Conservation (phyloP, 1,140 invertebrate species). For the Steinernema khuongi region DNA sequence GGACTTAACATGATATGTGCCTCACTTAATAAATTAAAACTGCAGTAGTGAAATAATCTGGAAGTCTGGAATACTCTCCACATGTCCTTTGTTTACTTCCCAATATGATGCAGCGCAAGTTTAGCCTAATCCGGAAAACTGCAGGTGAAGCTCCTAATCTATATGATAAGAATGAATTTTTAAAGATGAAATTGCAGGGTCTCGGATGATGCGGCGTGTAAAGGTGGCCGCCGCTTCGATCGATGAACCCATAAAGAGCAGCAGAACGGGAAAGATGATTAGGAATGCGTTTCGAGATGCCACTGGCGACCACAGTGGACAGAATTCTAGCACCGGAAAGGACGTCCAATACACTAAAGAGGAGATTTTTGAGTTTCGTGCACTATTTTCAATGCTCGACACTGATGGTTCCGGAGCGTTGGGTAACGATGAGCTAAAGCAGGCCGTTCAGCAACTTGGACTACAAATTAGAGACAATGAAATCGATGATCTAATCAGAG, state of each 20-base stretch:
- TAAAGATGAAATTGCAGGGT: neutral
- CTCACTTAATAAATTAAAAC: too few species aligned
- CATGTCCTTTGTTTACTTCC: neutral
- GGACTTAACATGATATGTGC: too few species aligned
- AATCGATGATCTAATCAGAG: slow-evolving; percentile 52
- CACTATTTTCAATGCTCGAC: slow-evolving; percentile 57
- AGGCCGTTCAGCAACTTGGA: slow-evolving; percentile 53
- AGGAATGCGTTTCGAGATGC: neutral
- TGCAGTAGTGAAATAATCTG: too few species aligned
- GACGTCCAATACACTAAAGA: slow-evolving; percentile 27
- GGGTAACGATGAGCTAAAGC: slow-evolving; percentile 53
- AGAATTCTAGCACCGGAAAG: neutral
- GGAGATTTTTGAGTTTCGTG: slow-evolving; percentile 47
- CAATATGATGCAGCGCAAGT: neutral
- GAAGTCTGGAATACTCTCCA: neutral
- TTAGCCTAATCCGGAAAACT: neutral
- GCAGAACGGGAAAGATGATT: neutral
- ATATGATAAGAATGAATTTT: neutral
- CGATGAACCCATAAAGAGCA: neutral
- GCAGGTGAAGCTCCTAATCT: neutral
- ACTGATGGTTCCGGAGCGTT: slow-evolving; percentile 57
- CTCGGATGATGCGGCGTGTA: slow-evolving; percentile 26
- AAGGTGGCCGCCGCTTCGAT: slow-evolving; percentile 24
- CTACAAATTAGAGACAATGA: slow-evolving; percentile 48
- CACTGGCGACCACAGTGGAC: neutral